phyloP scores from a whole-genome alignment of 2,113 vertebrate species.

The Ifrita kowaldi region DNA sequence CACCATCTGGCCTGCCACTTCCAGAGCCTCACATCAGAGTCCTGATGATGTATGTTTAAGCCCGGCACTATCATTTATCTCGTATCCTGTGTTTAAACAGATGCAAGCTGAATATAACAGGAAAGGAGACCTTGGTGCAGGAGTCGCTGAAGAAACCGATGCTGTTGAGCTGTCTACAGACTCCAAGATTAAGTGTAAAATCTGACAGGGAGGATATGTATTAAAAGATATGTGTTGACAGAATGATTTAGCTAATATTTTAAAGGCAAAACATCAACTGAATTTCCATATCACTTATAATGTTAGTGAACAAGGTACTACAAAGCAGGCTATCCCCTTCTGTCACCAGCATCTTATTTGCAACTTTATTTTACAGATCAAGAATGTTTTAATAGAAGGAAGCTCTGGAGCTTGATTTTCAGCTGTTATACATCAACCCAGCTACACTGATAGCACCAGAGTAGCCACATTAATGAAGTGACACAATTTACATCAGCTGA shows the following conservation, averaged over 20 bases:
- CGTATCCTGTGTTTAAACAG: constrained; percentile 54
- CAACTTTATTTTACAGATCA: constrained; percentile 44
- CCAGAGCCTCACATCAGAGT: constrained; percentile 54
- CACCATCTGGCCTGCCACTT: constrained; percentile 63
- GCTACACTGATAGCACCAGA: background rate
- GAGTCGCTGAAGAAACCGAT: constrained; percentile 8
- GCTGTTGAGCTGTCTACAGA: constrained; percentile 58
- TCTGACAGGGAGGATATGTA: constrained; percentile 62
- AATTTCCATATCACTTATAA: constrained; percentile 55
- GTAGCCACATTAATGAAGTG: background rate
- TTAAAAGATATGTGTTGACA: constrained; percentile 69
- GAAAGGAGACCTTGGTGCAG: constrained; percentile 63
- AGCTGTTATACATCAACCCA: constrained; percentile 35
- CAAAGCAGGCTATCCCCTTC: constrained; percentile 36
- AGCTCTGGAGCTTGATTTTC: constrained; percentile 23
- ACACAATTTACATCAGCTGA: background rate
- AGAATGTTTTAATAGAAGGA: constrained; percentile 34
- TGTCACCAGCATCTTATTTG: constrained; percentile 33
- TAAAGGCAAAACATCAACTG: constrained; percentile 61
- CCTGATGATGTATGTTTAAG: constrained; percentile 64
- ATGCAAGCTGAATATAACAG: constrained; percentile 59
- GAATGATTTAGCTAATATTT: constrained; percentile 65
- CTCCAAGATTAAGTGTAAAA: constrained; percentile 62
- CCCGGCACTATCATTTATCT: constrained; percentile 65
- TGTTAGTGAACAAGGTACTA: constrained; percentile 24